Evolutionary conservation across 2,113 vertebrate species (phyloP), one percentile per base, ranked within the genome.

Genomic region (Ptychochromis oligacanthus): DNA sequence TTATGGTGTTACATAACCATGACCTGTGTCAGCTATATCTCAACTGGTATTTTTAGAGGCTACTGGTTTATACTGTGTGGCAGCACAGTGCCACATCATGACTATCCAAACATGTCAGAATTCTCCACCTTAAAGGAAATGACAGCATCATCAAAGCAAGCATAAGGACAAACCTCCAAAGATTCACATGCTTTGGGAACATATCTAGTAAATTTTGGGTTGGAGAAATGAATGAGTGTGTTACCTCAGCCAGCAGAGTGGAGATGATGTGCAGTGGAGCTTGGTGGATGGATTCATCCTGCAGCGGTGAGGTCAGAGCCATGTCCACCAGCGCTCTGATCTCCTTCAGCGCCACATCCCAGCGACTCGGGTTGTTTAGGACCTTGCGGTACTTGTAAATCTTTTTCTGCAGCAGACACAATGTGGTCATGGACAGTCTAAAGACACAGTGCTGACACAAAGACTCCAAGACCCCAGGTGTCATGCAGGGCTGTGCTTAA

Each of bases 371-470:
- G 93, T 99, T 98, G 79, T 96, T 98, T 91, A 99, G 96, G 65
- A 99, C 98, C 93, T 99, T 99, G 64, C 98, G 97, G 89, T 99
- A 99, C 92, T 99, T 99, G 94, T 99, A 99, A 93, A 99, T 99
- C 95, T 99, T 99, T 97, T 99, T 99, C 98, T 99, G 94, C 34
- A 59, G 87, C 43, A 55, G 43, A 81, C 34, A 85, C 15, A 49
- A 26, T 0, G 4, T 2, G 12, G 22, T 7, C 6, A 64, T 7
- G 1, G 54, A 54, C 1, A 20, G 61, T 6, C 11, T 49, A 12
- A 40, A 49, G 31, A 70, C 20, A 40, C 54, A 7, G 6, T 8
- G 20, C 54, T 22, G 20, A 22, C 24, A 7, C 15, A 1, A n/a
- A n/a, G 22, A 24, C 64, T 43, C 65, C 0, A 70, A 28, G 43